Evolutionary conservation across 1,140 invertebrate genomes (phyloP).

Genomic region (Holcopasites calliopsidis): DNA sequence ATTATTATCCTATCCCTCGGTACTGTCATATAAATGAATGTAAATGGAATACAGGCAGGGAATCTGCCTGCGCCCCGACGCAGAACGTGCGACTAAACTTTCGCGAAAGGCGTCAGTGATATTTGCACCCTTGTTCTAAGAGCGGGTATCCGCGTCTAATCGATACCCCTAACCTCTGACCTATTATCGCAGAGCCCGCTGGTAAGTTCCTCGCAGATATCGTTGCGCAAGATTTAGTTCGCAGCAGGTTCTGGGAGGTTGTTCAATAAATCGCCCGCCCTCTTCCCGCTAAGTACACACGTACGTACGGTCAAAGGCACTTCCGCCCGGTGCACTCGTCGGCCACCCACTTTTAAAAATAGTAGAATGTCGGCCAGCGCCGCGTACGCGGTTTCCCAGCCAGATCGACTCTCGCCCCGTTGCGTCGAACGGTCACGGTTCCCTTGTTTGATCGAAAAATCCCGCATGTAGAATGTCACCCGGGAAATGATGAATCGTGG

Average conservation of each 20-base stretch:
- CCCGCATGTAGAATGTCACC: neutral
- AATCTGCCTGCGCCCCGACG: slow-evolving; percentile 28
- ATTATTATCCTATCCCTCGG: neutral
- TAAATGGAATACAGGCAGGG: neutral
- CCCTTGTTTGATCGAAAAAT: slow-evolving; percentile 6
- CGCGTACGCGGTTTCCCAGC: neutral
- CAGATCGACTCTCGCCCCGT: neutral
- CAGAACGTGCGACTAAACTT: slow-evolving; percentile 3
- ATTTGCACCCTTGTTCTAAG: slow-evolving; percentile 52
- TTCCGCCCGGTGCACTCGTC: slow-evolving; percentile 3
- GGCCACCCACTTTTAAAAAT: slow-evolving; percentile 19
- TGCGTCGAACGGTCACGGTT: neutral
- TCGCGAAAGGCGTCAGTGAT: slow-evolving; percentile 23
- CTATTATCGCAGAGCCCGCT: slow-evolving; percentile 58
- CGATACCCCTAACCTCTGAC: slow-evolving; percentile 63
- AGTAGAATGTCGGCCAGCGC: neutral
- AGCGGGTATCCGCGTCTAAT: slow-evolving; percentile 57
- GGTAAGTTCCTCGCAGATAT: slow-evolving; percentile 54
- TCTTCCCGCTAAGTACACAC: neutral
- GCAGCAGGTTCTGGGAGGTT: slow-evolving; percentile 24
- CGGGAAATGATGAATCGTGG: slow-evolving; percentile 4
- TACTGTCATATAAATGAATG: slow-evolving; percentile 40
- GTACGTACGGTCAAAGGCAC: slow-evolving; percentile 38
- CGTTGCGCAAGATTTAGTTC: slow-evolving; percentile 53
- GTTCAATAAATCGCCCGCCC: slow-evolving; percentile 48